Evolutionary conservation across 2,113 vertebrate species (phyloP).

Genomic region (Pantherophis guttatus): DNA sequence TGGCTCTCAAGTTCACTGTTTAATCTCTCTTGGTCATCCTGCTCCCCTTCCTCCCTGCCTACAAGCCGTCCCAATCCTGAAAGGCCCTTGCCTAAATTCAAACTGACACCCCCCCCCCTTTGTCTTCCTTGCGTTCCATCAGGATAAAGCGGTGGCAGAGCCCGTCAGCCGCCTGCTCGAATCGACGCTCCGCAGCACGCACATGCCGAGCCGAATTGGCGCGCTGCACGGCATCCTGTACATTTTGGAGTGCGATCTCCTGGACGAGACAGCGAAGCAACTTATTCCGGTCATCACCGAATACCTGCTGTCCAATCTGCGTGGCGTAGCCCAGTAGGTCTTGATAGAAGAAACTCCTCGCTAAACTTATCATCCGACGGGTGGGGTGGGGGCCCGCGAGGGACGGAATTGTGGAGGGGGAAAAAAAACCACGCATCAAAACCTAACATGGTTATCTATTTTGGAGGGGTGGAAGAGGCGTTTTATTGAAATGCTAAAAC

Average conservation of each 20-base stretch:
- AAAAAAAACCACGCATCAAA: too few species aligned
- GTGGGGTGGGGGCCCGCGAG: rapidly evolving
- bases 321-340: conserved; percentile 85
- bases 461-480: not conserved
- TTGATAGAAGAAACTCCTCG: not conserved
- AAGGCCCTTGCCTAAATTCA: too few species aligned
- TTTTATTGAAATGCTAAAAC: not conserved
- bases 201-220: conserved; percentile 90
- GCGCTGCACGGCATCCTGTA: conserved; percentile 93
- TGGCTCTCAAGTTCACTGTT: too few species aligned
- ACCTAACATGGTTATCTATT: not conserved
- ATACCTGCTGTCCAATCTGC: conserved; percentile 90
- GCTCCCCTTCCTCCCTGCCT: too few species aligned
- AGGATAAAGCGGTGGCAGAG: conserved; percentile 95
- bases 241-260: conserved; percentile 92
- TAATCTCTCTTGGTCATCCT: too few species aligned
- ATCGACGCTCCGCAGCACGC: conserved; percentile 87
- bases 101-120: too few species aligned
- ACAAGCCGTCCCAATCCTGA: too few species aligned
- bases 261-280: conserved; percentile 92
- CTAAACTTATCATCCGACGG: not conserved
- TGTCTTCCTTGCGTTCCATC: not conserved
- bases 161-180: conserved; percentile 91
- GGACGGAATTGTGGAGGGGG: not conserved
- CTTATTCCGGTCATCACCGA: conserved; percentile 89